Evolutionary conservation across 2,888 invertebrate species (phyloP), one percentile per base, ranked within the genome.

Genomic region (Arge pagana): DNA sequence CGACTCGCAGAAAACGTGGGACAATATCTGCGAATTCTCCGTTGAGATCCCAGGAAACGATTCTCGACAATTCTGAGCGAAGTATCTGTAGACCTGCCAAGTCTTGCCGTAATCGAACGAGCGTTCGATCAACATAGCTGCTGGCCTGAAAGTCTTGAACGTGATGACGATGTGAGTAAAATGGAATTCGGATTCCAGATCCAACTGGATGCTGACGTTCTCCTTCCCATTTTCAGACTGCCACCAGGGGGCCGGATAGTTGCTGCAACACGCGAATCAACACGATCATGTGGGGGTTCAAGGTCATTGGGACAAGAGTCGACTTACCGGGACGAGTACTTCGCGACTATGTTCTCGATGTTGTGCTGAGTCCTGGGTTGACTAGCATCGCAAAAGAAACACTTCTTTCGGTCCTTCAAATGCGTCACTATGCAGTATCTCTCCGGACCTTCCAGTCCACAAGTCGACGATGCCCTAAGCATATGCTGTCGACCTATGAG

Each of bases 111-210:
- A 96, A 78, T 99, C 98, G 67, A 89, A 93, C 1, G 96, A 96
- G 59, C 96, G 82, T 77, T 99, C 99, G 59, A 99, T 95, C 58
- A 96, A 81, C 97, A 99, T 97, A 54, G 96, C 96, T 15, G 96
- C 93, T 2, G 99, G 99, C 53, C 98, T 85, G 80, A 99, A 99
- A 0, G 98, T 98, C 77, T 96, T 96, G 77, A 99, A 99, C 33
- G 90, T 91, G 74, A 98, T 96, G 63, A 99, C 96, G 70, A 98
- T 85, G 81, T 99, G 99, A 2, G 99, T 99, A 73, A 99, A 95
- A 79, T 98, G 98, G 78, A 99, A 99, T 78, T 99, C 98, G 0
- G 98, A 96, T 78, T 99, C 98, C 77, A 99, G 82, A 74, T 99
- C 92, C 61, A 99, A 81, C 72, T 90, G 91, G 62, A 99, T 87